Evolutionary conservation across 2,888 invertebrate species (phyloP), one percentile per base, ranked within the genome.

Genomic region (Callimorpha dominula): DNA sequence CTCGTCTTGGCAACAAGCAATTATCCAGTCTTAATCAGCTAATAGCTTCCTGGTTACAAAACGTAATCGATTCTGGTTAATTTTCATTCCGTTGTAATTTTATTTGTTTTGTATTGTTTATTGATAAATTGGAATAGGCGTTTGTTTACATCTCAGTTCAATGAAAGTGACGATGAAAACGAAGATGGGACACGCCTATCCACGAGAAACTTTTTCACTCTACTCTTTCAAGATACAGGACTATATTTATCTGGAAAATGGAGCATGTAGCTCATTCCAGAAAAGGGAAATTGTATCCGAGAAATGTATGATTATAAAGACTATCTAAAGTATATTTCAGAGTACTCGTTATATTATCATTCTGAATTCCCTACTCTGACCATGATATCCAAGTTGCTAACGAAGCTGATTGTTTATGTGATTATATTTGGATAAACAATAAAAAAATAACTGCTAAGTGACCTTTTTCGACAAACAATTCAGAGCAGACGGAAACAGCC

Each of bases 21-120:
- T 91, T 90, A 90, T 80, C 86, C 87, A 91, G 66, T 42, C 40
- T 67, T 65, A 20, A 62, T 46, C 62, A 52, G 73, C 70, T 93
- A 93, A 93, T 92, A 90, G 88, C 90, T 92, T 93, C 89, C 91
- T 90, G 86, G 81, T 87, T 72, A 76, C 75, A 78, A 75, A 86
- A 86, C 88, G 86, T 86, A 88, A 88, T 87, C 80, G 79, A 70
- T 86, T 87, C 87, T 91, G 50, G 42, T 52, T 63, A 15, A 62
- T 17, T 43, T 62, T 54, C 62, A 52, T 12, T 31, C 31, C 31
- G 2, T 31, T 31, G 31, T 31, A 31, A 31, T 14, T 4, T 14
- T 2, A 57, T 14, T 60, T 60, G 0, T 31, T 31, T 60, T 60
- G 6, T 60, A 54, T n/a, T 54, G 8, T 8, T 54, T 54, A 9